These are phyloP conservation scores for Phyllopteryx taeniolatus DNA, from an alignment of 2,113 vertebrate genomes.

Conservation along the genomic window DNA sequence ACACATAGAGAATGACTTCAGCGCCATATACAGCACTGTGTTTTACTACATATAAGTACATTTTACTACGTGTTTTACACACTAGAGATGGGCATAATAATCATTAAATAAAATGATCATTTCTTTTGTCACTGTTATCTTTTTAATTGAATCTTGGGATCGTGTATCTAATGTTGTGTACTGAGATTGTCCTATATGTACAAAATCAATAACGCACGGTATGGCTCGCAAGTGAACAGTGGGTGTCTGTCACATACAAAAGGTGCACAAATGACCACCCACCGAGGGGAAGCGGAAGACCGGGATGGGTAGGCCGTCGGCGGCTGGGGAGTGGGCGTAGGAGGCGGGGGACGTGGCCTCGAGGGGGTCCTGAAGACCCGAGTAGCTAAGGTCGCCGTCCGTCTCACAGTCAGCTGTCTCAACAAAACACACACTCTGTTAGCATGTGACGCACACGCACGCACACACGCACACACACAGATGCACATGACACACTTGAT, in stretches of 20 bases:
- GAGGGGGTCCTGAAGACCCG: constrained; percentile 82
- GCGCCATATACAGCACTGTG: background rate
- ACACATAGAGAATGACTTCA: background rate
- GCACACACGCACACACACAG: constrained; percentile 8
- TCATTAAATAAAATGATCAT: too few species aligned
- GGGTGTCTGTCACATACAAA: background rate
- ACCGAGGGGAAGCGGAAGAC: constrained; percentile 84
- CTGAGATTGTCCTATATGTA: too few species aligned
- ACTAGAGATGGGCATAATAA: too few species aligned
- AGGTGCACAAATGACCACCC: constrained; percentile 49
- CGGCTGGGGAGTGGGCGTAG: constrained; percentile 41
- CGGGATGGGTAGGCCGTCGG: constrained; percentile 60
- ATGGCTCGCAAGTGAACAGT: too few species aligned
- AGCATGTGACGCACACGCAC: constrained; percentile 43
- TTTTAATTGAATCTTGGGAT: too few species aligned
- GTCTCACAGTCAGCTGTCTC: constrained; percentile 91
- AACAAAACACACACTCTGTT: constrained; percentile 49
- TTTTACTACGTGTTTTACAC: too few species aligned
- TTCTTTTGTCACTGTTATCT: too few species aligned
- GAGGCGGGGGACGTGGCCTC: constrained; percentile 58
- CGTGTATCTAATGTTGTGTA: too few species aligned
- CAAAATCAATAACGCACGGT: too few species aligned
- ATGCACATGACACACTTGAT: constrained; percentile 8
- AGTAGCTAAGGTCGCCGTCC: constrained; percentile 89
- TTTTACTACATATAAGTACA: too few species aligned